Percentiles rank a stretch among this genome's conserved stretches.
These are phyloP conservation scores for Cettia cetti DNA, from an alignment of 2,113 vertebrate species.

Conservation along the genomic window DNA sequence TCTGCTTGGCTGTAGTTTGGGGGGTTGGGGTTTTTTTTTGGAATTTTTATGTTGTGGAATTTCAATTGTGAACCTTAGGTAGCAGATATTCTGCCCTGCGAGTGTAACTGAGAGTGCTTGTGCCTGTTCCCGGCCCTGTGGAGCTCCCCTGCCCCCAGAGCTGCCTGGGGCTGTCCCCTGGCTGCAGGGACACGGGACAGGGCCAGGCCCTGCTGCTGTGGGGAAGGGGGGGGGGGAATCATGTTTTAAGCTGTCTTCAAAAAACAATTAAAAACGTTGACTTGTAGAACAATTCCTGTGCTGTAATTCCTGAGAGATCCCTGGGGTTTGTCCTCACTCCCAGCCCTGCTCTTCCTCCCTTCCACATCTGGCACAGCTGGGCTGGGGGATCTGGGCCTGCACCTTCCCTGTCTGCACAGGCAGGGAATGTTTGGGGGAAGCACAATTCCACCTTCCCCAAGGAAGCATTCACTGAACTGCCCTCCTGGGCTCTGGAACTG, in stretches of 20 bases:
- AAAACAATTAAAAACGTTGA: background rate
- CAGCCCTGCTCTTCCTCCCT: background rate
- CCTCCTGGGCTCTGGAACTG: background rate
- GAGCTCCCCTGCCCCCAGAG: background rate
- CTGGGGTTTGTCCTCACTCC: fast-evolving
- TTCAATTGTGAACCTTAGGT: background rate
- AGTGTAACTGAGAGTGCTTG: background rate
- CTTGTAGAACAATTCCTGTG: background rate
- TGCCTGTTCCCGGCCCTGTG: fast-evolving
- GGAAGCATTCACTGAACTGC: background rate
- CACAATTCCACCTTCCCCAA: background rate
- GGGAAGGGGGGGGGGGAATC: background rate
- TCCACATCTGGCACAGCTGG: background rate
- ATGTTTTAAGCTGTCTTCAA: conserved; percentile 15
- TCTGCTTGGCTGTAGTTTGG: background rate
- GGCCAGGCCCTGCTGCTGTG: background rate
- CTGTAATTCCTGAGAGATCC: background rate
- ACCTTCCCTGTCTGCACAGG: background rate
- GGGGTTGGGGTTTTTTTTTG: background rate
- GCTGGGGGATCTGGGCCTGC: background rate
- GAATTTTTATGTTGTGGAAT: background rate
- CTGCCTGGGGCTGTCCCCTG: too few species aligned
- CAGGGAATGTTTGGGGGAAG: fast-evolving
- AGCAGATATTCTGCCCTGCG: conserved; percentile 13
- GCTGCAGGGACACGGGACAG: background rate